Evolutionary conservation across 23 tunicate genomes (phyloP).

Genomic region (Trididemnum nubilum): DNA sequence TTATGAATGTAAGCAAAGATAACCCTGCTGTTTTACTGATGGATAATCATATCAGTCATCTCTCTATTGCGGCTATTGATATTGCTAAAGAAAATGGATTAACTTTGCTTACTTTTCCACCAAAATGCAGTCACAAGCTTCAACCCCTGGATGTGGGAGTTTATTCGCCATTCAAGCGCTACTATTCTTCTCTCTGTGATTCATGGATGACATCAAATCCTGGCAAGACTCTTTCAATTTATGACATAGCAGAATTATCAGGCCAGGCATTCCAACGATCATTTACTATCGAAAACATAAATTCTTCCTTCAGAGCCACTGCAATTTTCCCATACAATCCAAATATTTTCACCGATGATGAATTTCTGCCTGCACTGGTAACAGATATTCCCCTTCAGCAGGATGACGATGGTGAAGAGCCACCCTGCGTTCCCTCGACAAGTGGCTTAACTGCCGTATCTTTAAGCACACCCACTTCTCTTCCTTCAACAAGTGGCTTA

Average conservation of each 20-base stretch:
- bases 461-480: neutral
- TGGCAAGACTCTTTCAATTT: neutral
- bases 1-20: neutral
- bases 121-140: neutral
- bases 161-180: neutral
- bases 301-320: neutral
- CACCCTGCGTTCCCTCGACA: neutral
- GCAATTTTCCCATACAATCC: constrained; percentile 5
- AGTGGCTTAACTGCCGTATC: neutral
- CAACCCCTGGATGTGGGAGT: constrained; percentile 8
- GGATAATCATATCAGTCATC: constrained; percentile 13
- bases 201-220: neutral
- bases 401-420: constrained; percentile 5
- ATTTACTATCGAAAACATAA: constrained; percentile 1
- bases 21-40: constrained; percentile 10
- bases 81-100: constrained; percentile 7
- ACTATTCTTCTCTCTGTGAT: neutral
- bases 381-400: constrained; percentile 5
- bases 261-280: neutral
- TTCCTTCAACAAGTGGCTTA: neutral
- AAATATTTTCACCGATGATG: constrained; percentile 21
- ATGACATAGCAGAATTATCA: neutral
- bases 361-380: constrained; percentile 25
- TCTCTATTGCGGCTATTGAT: neutral
- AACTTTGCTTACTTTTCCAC: neutral